Conservation (phyloP, 2,113 vertebrate species). For the Paradoxurus hermaphroditus region DNA sequence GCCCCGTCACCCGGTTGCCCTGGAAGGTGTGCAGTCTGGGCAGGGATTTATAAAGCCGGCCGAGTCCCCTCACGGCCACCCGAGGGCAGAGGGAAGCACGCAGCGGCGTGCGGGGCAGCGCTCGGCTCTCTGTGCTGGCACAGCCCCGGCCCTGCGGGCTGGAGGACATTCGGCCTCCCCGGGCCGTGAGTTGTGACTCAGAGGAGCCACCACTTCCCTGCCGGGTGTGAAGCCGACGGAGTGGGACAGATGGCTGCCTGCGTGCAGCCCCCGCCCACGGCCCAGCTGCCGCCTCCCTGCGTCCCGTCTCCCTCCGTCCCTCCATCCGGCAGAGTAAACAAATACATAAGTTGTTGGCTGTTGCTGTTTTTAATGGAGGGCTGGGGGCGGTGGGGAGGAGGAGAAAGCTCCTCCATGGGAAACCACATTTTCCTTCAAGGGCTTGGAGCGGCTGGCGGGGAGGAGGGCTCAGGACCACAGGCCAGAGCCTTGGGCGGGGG, state of each 20-base stretch:
- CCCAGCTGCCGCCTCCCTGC: neutral
- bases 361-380: neutral
- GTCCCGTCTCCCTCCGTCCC: neutral
- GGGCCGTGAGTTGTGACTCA: neutral
- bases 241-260: slow-evolving; percentile 23
- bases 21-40: neutral
- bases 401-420: neutral
- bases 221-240: neutral
- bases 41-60: neutral
- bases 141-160: neutral
- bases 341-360: slow-evolving; percentile 18
- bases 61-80: no score
- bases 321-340: slow-evolving; percentile 45
- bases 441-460: neutral
- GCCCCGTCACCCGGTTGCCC: neutral
- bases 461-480: neutral
- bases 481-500: no score
- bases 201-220: neutral
- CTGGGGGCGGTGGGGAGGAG: neutral
- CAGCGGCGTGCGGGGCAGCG: neutral
- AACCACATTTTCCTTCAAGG: neutral
- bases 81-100: neutral
- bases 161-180: neutral
- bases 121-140: fast-evolving
- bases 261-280: neutral